A percentile compares a stretch with the other conserved stretches of the same genome.
These are phyloP conservation scores for Tribolium castaneum DNA, from an alignment of 1,140 invertebrate genomes.

Conservation along the genomic window DNA sequence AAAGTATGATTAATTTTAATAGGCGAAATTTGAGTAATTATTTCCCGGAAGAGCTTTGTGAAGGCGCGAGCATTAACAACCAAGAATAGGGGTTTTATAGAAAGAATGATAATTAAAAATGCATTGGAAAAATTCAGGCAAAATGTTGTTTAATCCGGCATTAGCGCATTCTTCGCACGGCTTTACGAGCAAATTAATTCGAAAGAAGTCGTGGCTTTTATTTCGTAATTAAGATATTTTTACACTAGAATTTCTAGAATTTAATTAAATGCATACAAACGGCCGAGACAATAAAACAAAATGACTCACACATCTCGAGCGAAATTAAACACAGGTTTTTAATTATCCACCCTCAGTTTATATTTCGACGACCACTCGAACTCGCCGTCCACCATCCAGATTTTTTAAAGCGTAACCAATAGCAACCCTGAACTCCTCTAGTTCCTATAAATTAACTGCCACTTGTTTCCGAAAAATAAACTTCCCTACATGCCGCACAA, in stretches of 20 bases:
- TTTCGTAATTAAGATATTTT: conserved; percentile 44
- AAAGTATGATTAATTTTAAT: no score
- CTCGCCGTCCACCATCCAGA: neutral
- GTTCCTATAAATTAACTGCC: conserved; percentile 33
- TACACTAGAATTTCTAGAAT: conserved; percentile 44
- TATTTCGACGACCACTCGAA: conserved; percentile 32
- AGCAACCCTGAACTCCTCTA: conserved; percentile 25
- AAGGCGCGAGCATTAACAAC: no score
- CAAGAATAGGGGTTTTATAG: no score
- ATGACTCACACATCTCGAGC: conserved; percentile 34
- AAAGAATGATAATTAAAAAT: conserved; percentile 23
- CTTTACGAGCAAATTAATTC: conserved; percentile 18
- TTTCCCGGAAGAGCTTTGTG: no score
- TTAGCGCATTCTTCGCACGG: conserved; percentile 17
- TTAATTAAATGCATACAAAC: conserved; percentile 46
- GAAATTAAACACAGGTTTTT: conserved; percentile 44
- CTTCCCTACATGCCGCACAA: conserved; percentile 19
- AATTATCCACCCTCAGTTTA: conserved; percentile 42
- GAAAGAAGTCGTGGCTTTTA: conserved; percentile 31
- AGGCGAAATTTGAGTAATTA: no score
- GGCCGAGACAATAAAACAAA: conserved; percentile 37
- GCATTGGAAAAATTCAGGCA: conserved; percentile 6
- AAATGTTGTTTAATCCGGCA: conserved; percentile 10
- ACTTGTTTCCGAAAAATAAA: conserved; percentile 37
- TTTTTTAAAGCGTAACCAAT: conserved; percentile 22